These are phyloP conservation scores for Thysanoteuthis rhombus DNA, from an alignment of 2,888 invertebrate species.

Conservation along the genomic window DNA sequence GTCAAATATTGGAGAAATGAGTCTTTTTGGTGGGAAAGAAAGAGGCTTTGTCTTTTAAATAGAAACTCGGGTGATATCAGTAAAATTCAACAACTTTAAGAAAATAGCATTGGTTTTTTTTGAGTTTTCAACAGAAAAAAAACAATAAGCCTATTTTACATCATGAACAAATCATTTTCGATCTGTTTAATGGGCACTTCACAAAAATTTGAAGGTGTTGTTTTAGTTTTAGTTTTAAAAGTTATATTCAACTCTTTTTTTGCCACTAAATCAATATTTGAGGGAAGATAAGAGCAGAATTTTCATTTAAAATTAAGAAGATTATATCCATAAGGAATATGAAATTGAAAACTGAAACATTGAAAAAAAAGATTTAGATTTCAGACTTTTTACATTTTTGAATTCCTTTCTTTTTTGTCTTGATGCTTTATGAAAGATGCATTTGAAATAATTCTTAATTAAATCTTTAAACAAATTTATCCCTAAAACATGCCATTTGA, in stretches of 20 bases:
- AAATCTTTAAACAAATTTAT: neutral
- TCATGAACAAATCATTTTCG: neutral
- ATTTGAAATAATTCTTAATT: neutral
- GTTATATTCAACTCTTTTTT: neutral
- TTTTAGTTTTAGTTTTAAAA: neutral
- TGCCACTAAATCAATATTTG: slow-evolving; percentile 12
- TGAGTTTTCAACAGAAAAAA: neutral
- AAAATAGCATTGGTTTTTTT: neutral
- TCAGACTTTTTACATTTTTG: neutral
- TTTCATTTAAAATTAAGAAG: neutral
- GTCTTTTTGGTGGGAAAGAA: no score
- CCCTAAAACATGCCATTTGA: neutral
- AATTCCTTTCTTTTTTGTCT: neutral
- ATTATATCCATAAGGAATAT: neutral
- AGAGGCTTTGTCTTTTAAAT: neutral
- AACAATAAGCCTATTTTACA: neutral
- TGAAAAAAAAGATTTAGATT: neutral
- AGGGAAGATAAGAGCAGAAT: neutral
- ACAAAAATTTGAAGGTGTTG: neutral
- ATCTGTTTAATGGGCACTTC: neutral
- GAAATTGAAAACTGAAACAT: neutral
- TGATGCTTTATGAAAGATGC: neutral
- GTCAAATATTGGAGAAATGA: no score
- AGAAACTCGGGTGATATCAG: neutral
- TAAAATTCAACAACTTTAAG: neutral